A percentile compares a stretch with the other conserved stretches of the same genome.
Evolutionary conservation across 2,888 invertebrate genomes (phyloP).

Genomic region (Megamerina dolium): DNA sequence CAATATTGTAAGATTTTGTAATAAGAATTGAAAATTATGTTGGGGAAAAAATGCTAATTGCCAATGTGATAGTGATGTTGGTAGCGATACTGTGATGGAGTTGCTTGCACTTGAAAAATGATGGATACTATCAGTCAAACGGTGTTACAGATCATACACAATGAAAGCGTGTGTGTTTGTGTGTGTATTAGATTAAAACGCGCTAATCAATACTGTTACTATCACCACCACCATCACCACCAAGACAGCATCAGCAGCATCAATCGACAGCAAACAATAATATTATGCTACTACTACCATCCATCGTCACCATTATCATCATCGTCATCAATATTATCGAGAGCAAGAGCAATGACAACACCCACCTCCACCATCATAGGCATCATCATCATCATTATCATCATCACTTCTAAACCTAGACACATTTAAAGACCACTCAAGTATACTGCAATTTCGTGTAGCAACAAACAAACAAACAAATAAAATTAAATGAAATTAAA

Average conservation of each 20-base stretch:
- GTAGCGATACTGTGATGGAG: no score
- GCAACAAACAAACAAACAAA: conserved; percentile 19
- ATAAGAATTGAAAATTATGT: no score
- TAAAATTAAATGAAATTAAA: conserved; percentile 30
- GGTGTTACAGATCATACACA: conserved; percentile 40
- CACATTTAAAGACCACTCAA: not conserved
- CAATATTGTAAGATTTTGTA: no score
- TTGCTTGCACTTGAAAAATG: no score
- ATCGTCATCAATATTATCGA: not conserved
- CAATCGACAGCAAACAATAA: no score
- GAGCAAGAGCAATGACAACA: conserved; percentile 1
- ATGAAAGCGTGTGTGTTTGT: no score
- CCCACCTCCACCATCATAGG: no score
- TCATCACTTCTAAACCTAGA: not conserved
- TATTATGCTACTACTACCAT: no score
- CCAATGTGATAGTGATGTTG: no score
- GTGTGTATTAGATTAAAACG: not conserved
- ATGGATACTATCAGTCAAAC: conserved; percentile 26
- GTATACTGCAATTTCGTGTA: not conserved
- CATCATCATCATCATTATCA: not conserved
- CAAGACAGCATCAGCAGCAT: not conserved
- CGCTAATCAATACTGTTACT: not conserved
- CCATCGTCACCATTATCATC: no score
- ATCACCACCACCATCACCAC: not conserved
- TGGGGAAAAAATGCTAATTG: no score